Evolutionary conservation across 2,797 vertebrate species (phyloP).

Genomic region (Propithecus deckenii): DNA sequence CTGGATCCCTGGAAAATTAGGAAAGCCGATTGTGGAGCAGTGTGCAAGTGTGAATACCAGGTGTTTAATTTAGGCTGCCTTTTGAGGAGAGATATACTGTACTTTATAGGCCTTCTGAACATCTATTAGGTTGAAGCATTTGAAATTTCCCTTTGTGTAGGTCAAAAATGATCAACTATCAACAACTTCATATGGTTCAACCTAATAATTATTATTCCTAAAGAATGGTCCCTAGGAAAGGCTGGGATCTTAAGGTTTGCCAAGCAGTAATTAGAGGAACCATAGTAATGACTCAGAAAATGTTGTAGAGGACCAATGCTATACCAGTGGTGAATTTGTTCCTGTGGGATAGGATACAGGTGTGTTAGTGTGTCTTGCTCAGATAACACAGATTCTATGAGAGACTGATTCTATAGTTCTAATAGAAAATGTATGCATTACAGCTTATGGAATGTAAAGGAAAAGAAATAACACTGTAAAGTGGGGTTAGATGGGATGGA

Average conservation of each 20-base stretch:
- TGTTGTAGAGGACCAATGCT: not conserved
- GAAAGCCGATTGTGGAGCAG: not conserved
- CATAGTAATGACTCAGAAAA: not conserved
- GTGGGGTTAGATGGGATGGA: not conserved
- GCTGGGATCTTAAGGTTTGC: not conserved
- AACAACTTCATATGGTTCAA: not conserved
- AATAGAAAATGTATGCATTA: not conserved
- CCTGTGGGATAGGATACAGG: not conserved
- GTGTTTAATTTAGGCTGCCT: not conserved
- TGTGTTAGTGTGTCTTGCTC: not conserved
- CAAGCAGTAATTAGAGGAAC: not conserved
- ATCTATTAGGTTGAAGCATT: not conserved
- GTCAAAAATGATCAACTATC: not conserved
- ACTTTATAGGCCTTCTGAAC: not conserved
- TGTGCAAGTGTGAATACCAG: not conserved
- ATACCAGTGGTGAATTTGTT: not conserved
- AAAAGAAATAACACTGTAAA: not conserved
- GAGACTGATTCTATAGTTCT: not conserved
- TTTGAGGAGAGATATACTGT: not conserved
- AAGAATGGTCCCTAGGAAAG: not conserved
- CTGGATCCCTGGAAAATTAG: not conserved
- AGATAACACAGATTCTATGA: not conserved
- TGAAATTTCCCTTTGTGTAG: not conserved
- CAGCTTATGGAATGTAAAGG: not conserved
- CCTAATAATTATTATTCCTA: not conserved